Base-by-base conservation (phyloP, 2,888 invertebrate species). In the Calameuta idolon region DNA sequence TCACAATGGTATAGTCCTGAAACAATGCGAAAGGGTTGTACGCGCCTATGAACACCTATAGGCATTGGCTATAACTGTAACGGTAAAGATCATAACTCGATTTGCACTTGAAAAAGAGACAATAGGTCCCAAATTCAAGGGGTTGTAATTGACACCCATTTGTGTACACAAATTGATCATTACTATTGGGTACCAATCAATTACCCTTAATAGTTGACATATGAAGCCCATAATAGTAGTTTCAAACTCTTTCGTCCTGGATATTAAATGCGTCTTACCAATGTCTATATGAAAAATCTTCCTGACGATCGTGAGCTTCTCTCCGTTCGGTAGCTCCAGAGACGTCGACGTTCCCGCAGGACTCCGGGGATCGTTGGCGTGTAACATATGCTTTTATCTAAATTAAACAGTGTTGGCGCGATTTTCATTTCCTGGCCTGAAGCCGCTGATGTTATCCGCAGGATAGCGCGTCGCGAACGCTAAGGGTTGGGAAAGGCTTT, bases 301-400 rank as follows among this genome's bases (percentile, higher is more conserved):
- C 55, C 55, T 9, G 55, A 55, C 2, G 55, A 55, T 55, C 55
- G 23, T 23, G 2, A 23, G 55, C 55, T 23, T 1, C 5, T 55
- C 55, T 23, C 23, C 55, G 23, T 23, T 55, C 23, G 0, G 55
- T 23, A 2, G 23, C 55, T 55, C 55, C 55, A 55, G 55, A 23
- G 55, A 23, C 5, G 23, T 9, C 55, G 23, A 55, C 55, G 35
- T 69, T 75, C 75, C 69, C 77, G 69, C 55, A 75, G 76, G 78
- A 78, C 84, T 79, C 80, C 34, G 80, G 79, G 80, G 82, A 83
- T 84, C 85, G 84, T 83, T 85, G 82, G 83, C 83, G 87, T 87
- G 87, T 89, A 92, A 92, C 92, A 92, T 92, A 92, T 92, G 92
- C 92, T 92, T 93, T 93, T 93, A 93, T 93, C 93, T 93, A 93